Percentiles rank a stretch among this genome's conserved stretches.
These are phyloP conservation scores for Podotricha telesiphe DNA, from an alignment of 2,888 invertebrate genomes.

Conservation along the genomic window DNA sequence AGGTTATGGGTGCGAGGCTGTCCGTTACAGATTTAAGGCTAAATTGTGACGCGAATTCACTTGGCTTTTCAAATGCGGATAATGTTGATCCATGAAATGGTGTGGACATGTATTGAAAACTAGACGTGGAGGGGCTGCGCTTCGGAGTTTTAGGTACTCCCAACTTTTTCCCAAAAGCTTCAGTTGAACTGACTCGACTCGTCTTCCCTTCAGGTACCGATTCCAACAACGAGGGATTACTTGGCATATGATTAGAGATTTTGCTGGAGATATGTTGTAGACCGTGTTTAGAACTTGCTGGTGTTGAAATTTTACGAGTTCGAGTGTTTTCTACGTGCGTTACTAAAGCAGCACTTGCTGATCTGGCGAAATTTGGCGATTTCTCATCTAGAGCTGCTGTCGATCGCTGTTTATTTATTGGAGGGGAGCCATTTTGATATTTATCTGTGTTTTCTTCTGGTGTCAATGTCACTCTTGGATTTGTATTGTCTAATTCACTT, in stretches of 20 bases:
- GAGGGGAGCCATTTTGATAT: conserved; percentile 68
- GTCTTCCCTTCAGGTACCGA: conserved; percentile 87
- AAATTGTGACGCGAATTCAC: conserved; percentile 90
- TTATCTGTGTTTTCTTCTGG: conserved; percentile 62
- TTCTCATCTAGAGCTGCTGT: conserved; percentile 58
- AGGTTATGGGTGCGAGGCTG: conserved; percentile 76
- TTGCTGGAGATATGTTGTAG: conserved; percentile 85
- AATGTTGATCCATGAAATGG: conserved; percentile 93
- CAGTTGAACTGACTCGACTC: conserved; percentile 66
- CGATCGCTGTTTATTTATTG: conserved; percentile 62
- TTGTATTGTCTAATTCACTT: conserved; percentile 56
- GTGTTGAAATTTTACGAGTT: conserved; percentile 67
- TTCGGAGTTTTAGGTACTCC: conserved; percentile 81
- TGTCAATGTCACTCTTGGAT: conserved; percentile 62
- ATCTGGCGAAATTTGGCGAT: conserved; percentile 81
- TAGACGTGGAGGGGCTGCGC: conserved; percentile 90
- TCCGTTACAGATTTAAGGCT: conserved; percentile 87
- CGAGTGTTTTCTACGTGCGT: conserved; percentile 70
- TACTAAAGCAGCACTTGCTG: conserved; percentile 88
- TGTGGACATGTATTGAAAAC: conserved; percentile 92
- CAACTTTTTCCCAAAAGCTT: conserved; percentile 70
- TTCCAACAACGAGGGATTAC: conserved; percentile 85
- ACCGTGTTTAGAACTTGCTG: conserved; percentile 68
- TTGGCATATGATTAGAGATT: conserved; percentile 83
- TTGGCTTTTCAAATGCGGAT: conserved; percentile 89